These are phyloP conservation scores for Elaeidobius kamerunicus DNA, from an alignment of 2,888 invertebrate species.

Conservation along the genomic window DNA sequence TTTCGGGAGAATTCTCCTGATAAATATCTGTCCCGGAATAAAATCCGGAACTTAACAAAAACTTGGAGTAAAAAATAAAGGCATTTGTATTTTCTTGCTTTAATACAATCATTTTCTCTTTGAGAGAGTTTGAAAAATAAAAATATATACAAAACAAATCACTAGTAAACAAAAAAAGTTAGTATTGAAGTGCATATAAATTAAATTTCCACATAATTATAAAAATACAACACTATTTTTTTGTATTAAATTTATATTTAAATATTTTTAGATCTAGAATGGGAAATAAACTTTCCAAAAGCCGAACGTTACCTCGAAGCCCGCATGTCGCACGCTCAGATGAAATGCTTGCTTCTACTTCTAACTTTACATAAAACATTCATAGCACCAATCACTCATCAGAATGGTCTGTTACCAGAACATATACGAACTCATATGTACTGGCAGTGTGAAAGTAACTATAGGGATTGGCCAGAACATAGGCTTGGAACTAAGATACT, in stretches of 20 bases:
- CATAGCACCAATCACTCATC: constrained; percentile 62
- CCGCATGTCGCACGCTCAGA: constrained; percentile 67
- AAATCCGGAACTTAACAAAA: no score
- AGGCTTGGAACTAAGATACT: constrained; percentile 66
- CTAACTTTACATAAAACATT: constrained; percentile 68
- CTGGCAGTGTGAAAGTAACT: constrained; percentile 75
- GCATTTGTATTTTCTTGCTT: no score
- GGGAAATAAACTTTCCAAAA: constrained; percentile 75
- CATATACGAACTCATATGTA: constrained; percentile 74
- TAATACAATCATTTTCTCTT: no score
- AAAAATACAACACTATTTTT: no score
- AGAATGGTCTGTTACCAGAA: constrained; percentile 64
- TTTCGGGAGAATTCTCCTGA: no score
- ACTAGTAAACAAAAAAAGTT: no score
- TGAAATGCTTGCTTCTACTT: constrained; percentile 66
- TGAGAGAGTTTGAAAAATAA: no score
- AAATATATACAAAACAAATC: no score
- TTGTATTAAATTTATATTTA: neutral
- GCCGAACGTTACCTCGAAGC: constrained; percentile 75
- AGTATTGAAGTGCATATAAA: no score
- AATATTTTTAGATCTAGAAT: constrained; percentile 58
- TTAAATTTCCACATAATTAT: no score
- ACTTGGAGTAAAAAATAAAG: no score
- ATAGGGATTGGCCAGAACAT: constrained; percentile 71
- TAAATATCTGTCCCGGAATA: no score